These are phyloP conservation scores for Ophioninae sp. DNA, from an alignment of 2,888 invertebrate species.

Conservation along the genomic window DNA sequence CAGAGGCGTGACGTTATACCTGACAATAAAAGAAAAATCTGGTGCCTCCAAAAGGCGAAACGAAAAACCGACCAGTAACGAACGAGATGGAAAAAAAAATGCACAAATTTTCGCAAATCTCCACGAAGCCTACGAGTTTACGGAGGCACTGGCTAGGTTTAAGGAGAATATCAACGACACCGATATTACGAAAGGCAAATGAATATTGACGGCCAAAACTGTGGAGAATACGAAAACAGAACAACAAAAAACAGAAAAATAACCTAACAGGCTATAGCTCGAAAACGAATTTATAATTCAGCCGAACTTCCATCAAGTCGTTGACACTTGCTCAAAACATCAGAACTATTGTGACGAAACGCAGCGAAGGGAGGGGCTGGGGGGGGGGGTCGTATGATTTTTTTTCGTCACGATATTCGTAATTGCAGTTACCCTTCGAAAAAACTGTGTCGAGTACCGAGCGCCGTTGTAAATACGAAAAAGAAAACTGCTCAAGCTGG, in stretches of 20 bases:
- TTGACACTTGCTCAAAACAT: conserved; percentile 64
- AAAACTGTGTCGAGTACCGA: neutral
- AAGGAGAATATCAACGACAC: neutral
- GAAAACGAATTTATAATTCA: conserved; percentile 8
- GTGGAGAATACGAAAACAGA: conserved; percentile 13
- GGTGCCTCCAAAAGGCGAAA: conserved; percentile 24
- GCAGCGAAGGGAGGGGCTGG: conserved; percentile 14
- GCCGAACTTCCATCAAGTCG: conserved; percentile 50
- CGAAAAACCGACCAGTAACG: conserved; percentile 14
- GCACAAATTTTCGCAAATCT: conserved; percentile 3
- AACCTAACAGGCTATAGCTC: conserved; percentile 15
- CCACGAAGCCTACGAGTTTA: neutral
- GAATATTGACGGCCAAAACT: neutral
- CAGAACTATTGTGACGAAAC: conserved; percentile 21
- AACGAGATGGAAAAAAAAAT: neutral
- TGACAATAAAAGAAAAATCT: conserved; percentile 53
- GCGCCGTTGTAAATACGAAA: neutral
- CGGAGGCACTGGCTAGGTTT: conserved; percentile 51
- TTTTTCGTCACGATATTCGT: conserved; percentile 33
- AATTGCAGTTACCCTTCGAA: conserved; percentile 27
- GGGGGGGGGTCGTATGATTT: conserved; percentile 26
- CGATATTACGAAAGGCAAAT: neutral
- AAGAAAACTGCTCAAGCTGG: conserved; percentile 1
- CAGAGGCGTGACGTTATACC: conserved; percentile 23
- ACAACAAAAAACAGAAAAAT: conserved; percentile 22